These are phyloP conservation scores for Brachyistius frenatus DNA, from an alignment of 2,113 vertebrate genomes.

Conservation along the genomic window DNA sequence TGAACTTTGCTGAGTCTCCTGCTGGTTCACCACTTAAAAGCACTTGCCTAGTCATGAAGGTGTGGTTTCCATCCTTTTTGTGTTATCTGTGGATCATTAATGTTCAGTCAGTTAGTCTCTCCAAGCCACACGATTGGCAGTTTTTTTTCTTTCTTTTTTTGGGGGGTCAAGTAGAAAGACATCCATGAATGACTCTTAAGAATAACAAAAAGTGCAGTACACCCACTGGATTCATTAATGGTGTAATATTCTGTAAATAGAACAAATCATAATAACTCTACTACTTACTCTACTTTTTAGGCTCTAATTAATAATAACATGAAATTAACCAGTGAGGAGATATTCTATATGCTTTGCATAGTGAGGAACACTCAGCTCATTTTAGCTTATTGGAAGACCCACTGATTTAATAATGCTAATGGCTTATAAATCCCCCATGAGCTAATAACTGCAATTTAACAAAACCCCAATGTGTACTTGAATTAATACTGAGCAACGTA, in stretches of 20 bases:
- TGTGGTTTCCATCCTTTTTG: too few relatives aligned
- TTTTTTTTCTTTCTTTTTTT: too few relatives aligned
- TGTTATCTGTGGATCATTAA: too few relatives aligned
- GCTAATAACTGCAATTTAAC: background rate
- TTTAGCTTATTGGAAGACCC: background rate
- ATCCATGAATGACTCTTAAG: too few relatives aligned
- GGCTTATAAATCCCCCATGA: constrained; percentile 41
- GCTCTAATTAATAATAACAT: background rate
- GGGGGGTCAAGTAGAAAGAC: too few relatives aligned
- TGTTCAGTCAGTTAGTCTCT: too few relatives aligned
- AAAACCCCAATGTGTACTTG: constrained; percentile 11
- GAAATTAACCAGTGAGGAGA: background rate
- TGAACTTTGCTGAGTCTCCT: background rate
- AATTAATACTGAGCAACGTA: constrained; percentile 13
- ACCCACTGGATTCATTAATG: too few relatives aligned
- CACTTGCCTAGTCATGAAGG: background rate
- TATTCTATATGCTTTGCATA: background rate
- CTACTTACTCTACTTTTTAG: background rate
- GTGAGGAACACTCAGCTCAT: background rate
- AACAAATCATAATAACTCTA: too few relatives aligned
- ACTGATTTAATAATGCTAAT: constrained; percentile 51
- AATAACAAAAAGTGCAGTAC: too few relatives aligned
- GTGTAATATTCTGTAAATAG: too few relatives aligned
- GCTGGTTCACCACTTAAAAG: background rate
- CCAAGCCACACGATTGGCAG: too few relatives aligned